Base-by-base conservation (phyloP, 1,140 invertebrate genomes). In the Aphelenchoides besseyi region DNA sequence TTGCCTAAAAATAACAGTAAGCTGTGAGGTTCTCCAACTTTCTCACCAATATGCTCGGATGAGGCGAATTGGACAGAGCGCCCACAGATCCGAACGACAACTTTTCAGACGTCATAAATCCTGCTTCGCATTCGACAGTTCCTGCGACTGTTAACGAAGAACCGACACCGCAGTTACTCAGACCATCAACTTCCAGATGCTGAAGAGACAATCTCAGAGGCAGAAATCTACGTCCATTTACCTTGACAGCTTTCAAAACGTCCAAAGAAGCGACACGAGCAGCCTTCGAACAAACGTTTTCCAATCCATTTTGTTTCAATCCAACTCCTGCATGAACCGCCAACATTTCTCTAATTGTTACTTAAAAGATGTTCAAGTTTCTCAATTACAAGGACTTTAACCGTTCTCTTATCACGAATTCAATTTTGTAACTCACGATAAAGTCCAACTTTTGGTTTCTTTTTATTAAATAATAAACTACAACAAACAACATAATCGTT, bases 51-150 rank as follows among this genome's bases (percentile, higher is more conserved):
- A 36, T 52, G 8, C 2, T 26, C 1, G 53, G 74, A 73, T 71
- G 26, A 16, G 3, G 32, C 0, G 35, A 48, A 48, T 69, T 72
- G 12, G 52, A 29, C 1, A 77, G 77, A 29, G 66, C 12, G 23
- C 48, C 73, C 26, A 79, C 78, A 12, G 69, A 59, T 18, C 76
- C 76, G 68, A 75, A 77, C 12, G 78, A 70, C 33, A 72, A 30
- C 28, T 69, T 69, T 3, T 68, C 36, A 2, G 78, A 77, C 18
- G 41, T 16, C 73, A 77, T 77, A 26, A 59, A 80, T 5, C 35
- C 73, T 1, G 68, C 78, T 69, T 77, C 76, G 36, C 77, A 79
- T 37, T 77, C 76, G 0, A 77, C 77, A 32, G 28, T 48, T 16
- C 78, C 78, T 2, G 18, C 29, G 1, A 30, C 36, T 3, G 77